Percentiles rank a stretch among this genome's conserved stretches.
Conservation (phyloP, 1,140 invertebrate species). For the Lordiphosa clarofinis region DNA sequence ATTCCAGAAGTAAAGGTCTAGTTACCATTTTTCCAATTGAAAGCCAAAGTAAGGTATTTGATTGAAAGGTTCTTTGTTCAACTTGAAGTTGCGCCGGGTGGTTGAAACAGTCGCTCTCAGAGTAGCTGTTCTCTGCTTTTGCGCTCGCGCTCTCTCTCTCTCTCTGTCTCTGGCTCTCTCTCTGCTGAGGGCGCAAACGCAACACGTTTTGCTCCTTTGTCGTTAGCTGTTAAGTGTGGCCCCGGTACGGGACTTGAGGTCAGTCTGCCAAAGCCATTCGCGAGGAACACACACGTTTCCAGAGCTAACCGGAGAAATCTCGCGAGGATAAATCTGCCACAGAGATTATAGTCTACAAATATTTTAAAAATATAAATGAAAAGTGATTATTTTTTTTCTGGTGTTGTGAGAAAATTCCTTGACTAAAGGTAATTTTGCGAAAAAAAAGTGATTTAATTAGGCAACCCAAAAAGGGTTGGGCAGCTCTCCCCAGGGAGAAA, state of each 20-base stretch:
- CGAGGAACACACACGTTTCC: background rate
- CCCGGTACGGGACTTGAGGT: background rate
- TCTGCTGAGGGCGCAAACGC: background rate
- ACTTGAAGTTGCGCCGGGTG: background rate
- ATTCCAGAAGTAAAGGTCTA: too few species aligned
- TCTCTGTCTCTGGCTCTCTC: background rate
- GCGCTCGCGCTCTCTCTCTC: background rate
- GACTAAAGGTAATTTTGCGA: conserved; percentile 1
- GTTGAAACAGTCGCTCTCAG: background rate
- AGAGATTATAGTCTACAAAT: too few species aligned
- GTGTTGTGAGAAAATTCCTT: too few species aligned
- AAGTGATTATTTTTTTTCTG: too few species aligned
- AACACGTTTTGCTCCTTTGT: background rate
- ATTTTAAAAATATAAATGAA: too few species aligned
- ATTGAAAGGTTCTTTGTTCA: conserved; percentile 1
- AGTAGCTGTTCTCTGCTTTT: background rate
- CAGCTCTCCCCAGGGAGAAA: background rate
- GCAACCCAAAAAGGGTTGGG: conserved; percentile 2
- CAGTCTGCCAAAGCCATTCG: conserved; percentile 6
- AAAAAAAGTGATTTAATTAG: conserved; percentile 5
- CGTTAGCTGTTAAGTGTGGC: background rate
- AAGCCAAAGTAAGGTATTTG: too few species aligned
- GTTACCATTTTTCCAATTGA: too few species aligned
- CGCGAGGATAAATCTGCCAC: too few species aligned
- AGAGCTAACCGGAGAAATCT: background rate